Evolutionary conservation across 2,797 vertebrate genomes (phyloP).

Genomic region (Serranus cabrilla): DNA sequence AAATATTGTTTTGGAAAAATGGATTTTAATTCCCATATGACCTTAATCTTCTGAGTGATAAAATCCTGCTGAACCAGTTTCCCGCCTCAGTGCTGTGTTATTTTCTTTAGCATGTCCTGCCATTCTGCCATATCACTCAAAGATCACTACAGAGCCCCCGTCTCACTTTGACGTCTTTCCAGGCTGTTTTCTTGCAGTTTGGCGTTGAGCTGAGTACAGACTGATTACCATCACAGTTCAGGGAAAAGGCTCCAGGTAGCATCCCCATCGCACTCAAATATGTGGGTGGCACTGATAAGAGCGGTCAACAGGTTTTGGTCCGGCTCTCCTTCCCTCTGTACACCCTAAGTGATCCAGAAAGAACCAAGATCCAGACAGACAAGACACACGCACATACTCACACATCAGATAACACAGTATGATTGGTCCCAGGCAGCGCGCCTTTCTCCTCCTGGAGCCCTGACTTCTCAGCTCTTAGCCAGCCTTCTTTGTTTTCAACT

Average conservation of each 20-base stretch:
- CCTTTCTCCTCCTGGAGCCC: conserved; percentile 24
- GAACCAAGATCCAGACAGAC: conserved; percentile 84
- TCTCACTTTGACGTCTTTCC: conserved; percentile 60
- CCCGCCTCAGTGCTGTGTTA: conserved; percentile 2
- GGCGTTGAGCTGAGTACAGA: conserved; percentile 57
- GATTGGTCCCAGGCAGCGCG: conserved; percentile 56
- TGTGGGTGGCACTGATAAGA: conserved; percentile 79
- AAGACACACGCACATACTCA: conserved; percentile 60
- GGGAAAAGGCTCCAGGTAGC: conserved; percentile 78
- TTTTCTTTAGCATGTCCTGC: conserved; percentile 44
- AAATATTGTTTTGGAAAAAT: not conserved
- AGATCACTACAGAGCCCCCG: conserved; percentile 58
- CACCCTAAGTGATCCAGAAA: conserved; percentile 82
- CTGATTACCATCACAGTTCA: conserved; percentile 80
- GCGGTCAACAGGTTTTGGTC: conserved; percentile 56
- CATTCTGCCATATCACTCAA: conserved; percentile 51
- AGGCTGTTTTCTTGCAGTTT: conserved; percentile 30
- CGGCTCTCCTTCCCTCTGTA: conserved; percentile 37
- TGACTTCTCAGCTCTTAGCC: conserved; percentile 20
- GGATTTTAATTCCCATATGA: not conserved
- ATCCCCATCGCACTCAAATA: conserved; percentile 65
- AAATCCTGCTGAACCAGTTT: conserved; percentile 11
- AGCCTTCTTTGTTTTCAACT: conserved; percentile 37
- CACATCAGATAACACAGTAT: conserved; percentile 66
- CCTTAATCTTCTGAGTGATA: conserved; percentile 23